Evolutionary conservation across 2,888 invertebrate species (phyloP).

Genomic region (Balanococcus diminutus): DNA sequence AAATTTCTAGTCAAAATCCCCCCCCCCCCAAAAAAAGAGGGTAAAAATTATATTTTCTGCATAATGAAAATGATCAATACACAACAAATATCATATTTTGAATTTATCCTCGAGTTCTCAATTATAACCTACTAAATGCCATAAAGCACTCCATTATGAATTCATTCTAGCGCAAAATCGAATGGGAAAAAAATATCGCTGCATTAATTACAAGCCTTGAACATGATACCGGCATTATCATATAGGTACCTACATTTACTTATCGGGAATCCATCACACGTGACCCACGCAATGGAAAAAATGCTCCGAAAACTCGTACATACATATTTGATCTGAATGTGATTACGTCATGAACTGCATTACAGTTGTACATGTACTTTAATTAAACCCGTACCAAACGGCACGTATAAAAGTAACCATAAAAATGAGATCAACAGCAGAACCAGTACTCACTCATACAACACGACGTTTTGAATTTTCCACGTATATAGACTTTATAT

Average conservation of each 20-base stretch:
- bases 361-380: neutral
- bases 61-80: too few species aligned
- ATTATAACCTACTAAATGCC: too few species aligned
- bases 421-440: constrained; percentile 15
- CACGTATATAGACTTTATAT: neutral
- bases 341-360: constrained; percentile 29
- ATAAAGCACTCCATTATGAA: too few species aligned
- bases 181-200: neutral
- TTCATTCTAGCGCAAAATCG: neutral
- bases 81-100: too few species aligned
- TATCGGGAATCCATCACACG: neutral
- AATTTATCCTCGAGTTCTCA: too few species aligned
- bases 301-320: constrained; percentile 15
- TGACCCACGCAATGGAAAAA: neutral
- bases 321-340: neutral
- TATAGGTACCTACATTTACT: neutral
- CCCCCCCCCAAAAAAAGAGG: too few species aligned
- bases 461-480: neutral
- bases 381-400: constrained; percentile 17
- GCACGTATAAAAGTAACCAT: constrained; percentile 22
- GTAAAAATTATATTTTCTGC: too few species aligned
- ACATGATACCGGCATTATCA: neutral
- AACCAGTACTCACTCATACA: neutral
- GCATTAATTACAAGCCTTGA: neutral
- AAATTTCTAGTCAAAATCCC: too few species aligned